Conservation (phyloP, 92 coral and sea anemone species). For the Montipora capitata region DNA sequence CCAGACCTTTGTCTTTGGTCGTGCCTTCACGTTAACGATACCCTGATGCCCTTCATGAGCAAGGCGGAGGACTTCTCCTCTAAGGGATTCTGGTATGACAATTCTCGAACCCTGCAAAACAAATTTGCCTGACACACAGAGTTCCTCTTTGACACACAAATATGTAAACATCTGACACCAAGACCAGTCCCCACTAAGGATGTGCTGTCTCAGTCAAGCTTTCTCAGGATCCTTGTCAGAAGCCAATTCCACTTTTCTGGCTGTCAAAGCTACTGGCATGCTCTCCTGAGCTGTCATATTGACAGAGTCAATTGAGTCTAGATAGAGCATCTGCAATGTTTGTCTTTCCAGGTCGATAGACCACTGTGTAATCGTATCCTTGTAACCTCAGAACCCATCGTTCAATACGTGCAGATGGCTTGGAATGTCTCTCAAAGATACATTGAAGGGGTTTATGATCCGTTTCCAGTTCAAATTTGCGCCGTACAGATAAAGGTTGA, state of each 20-base stretch:
- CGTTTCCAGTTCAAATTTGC: slow-evolving; percentile 70
- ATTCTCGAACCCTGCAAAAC: background rate
- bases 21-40: too few species aligned
- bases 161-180: slow-evolving; percentile 52
- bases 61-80: background rate
- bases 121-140: background rate
- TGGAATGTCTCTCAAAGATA: slow-evolving; percentile 41
- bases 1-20: too few species aligned
- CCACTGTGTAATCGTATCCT: slow-evolving; percentile 36
- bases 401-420: slow-evolving; percentile 42
- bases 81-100: slow-evolving; percentile 38
- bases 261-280: slow-evolving; percentile 32
- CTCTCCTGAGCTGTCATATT: slow-evolving; percentile 26
- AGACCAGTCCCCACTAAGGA: slow-evolving; percentile 16
- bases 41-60: too few species aligned
- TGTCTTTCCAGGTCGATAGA: slow-evolving; percentile 11
- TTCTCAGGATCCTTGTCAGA: slow-evolving; percentile 34
- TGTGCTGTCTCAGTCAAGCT: slow-evolving; percentile 27
- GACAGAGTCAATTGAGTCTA: slow-evolving; percentile 52
- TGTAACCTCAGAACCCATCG: slow-evolving; percentile 52
- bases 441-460: slow-evolving; percentile 57
- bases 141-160: slow-evolving; percentile 44
- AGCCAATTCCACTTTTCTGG: slow-evolving; percentile 34
- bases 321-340: slow-evolving; percentile 14
- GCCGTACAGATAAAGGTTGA: slow-evolving; percentile 64